Percentiles rank a stretch among this genome's conserved stretches.
These are phyloP conservation scores for Megaceryle torquata DNA, from an alignment of 2,113 vertebrate genomes.

Conservation along the genomic window DNA sequence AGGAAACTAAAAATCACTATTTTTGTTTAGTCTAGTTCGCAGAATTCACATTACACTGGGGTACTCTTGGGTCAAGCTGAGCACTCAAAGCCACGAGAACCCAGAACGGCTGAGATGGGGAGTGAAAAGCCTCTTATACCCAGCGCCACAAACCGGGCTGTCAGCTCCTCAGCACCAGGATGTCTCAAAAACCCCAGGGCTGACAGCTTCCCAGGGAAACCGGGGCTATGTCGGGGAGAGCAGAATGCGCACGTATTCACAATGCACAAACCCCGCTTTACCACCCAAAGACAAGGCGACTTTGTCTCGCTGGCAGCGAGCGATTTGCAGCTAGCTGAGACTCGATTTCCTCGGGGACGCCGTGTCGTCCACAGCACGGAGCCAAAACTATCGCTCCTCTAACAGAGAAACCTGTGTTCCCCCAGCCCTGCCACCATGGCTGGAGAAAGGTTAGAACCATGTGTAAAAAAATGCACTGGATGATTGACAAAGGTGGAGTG, in stretches of 20 bases:
- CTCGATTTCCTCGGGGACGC: conserved; percentile 49
- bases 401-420: not conserved
- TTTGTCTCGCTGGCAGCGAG: conserved; percentile 53
- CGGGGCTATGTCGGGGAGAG: not conserved
- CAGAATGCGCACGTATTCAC: not conserved
- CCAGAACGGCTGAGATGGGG: not conserved
- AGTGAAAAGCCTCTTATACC: conserved; percentile 49
- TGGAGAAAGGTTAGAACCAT: not conserved
- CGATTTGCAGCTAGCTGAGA: conserved; percentile 26
- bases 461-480: rapidly evolving
- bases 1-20: conserved; percentile 8
- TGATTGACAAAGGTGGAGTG: not conserved
- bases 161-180: conserved; percentile 13
- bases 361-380: not conserved
- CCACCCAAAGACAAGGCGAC: conserved; percentile 50
- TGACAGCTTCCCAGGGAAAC: not conserved
- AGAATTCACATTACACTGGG: not conserved
- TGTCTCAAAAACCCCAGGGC: not conserved
- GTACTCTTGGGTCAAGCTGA: not conserved
- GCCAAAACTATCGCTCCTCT: conserved; percentile 28
- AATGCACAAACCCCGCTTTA: not conserved
- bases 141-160: not conserved
- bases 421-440: not conserved
- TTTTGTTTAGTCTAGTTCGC: conserved; percentile 57
- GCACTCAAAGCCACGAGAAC: not conserved